phyloP scores from a whole-genome alignment of 2,113 vertebrate species.

The Macaca fascicularis region DNA sequence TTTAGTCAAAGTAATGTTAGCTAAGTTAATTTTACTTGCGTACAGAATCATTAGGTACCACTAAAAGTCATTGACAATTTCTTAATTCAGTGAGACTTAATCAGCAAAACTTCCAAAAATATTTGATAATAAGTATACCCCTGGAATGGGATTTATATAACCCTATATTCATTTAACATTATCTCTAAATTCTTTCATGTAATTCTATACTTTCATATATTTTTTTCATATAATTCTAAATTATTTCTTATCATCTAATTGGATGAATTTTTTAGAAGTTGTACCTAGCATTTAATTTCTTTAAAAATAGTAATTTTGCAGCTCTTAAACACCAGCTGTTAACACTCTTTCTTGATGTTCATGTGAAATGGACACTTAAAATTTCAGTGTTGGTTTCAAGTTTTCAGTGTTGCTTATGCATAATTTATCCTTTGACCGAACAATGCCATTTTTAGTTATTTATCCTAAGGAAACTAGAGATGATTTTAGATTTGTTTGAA shows the following conservation, averaged over 20 bases:
- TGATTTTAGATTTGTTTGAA: conserved; percentile 2
- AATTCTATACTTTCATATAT: not conserved
- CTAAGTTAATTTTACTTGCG: conserved; percentile 7
- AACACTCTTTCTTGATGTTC: not conserved
- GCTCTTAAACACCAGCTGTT: not conserved
- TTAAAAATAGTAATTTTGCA: conserved; percentile 38
- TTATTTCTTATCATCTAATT: conserved; percentile 16
- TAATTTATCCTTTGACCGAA: not conserved
- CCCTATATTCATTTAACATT: not conserved
- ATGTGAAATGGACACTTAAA: not conserved
- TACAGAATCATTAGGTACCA: not conserved
- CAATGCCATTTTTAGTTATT: not conserved
- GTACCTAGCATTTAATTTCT: not conserved
- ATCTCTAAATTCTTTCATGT: not conserved
- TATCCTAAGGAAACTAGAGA: not conserved
- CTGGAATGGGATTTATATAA: not conserved
- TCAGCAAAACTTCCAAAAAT: not conserved
- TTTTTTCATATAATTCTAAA: not conserved
- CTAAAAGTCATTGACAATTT: not conserved
- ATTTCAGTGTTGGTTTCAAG: not conserved
- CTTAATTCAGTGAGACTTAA: conserved; percentile 8
- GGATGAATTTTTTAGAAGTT: not conserved
- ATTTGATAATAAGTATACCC: conserved; percentile 3
- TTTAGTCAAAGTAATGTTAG: not conserved
- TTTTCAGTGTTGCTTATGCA: not conserved